Base-by-base conservation (phyloP, 2,797 vertebrate genomes). In the Dendrocincla fuliginosa region DNA sequence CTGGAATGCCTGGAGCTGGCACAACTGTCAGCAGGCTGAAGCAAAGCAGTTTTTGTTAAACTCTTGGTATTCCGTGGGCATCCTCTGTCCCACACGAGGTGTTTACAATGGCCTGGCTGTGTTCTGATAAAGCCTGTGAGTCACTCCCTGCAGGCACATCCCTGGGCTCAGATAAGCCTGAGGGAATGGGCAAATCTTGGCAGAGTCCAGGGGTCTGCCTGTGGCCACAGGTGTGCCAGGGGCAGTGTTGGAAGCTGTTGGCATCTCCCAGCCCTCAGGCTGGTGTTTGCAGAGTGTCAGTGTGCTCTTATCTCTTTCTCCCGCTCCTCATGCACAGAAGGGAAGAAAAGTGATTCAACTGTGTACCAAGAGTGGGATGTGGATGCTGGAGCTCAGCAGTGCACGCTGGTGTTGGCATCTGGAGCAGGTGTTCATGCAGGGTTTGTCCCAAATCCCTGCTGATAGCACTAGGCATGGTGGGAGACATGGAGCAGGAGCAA, bases 331-430 rank as follows among this genome's bases (percentile, higher is more conserved):
- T 5, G 23, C 9, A 1, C 7, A 9, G 1, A 2, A 35, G 27
- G 20, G 44, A 55, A 44, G 27, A 1, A 19, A 30, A 16, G 47
- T 5, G 59, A 13, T 65, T 8, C 28, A 20, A 9, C 46, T 4
- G 20, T 7, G 24, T 47, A 8, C 23, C 35, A 6, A 42, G 19
- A 9, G 55, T 4, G 0, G 22, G 39, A 6, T 55, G 0, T 8
- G 37, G 56, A 2, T 47, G 63, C 46, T 68, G 57, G 68, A 63
- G n/a, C 63, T 55, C 27, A 25, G 55, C 60, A 5, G 18, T 8
- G 47, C 12, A 13, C 0, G 0, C 13, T n/a, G 70, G 53, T 3
- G 0, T 20, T 32, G 32, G 18, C 16, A 14, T 6, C 47, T 9
- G 23, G 1, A 22, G 64, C 24, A 24, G 56, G 30, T 55, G 9